Evolutionary conservation across 2,888 invertebrate genomes (phyloP), one percentile per base, ranked within the genome.

Genomic region (Dasypogon diadema): DNA sequence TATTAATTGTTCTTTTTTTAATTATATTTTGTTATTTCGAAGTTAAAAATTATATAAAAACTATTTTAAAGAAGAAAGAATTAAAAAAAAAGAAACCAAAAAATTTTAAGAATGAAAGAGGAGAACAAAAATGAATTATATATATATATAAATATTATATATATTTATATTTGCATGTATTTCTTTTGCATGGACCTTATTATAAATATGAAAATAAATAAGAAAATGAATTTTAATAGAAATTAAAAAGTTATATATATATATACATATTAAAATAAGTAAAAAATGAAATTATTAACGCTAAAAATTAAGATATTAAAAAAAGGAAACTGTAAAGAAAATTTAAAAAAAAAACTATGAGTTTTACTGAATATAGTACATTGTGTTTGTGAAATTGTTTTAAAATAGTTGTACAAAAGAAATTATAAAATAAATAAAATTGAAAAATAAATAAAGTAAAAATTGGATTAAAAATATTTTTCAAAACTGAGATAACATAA

Each of bases 141-240:
- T 37, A 63, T n/a, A 21, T 8, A 63, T 21, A 42, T 63, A 16
- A 30, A 10, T 30, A 30, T 6, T 30, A 65, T 46, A 65, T 46
- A 65, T 46, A 65, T 46, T 46, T 46, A 65, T 65, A 65, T 65
- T 46, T 46, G 46, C 65, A 65, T 65, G 46, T 46, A 65, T 65
- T 65, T 65, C 65, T 65, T 65, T 63, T 63, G 63, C 63, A 63
- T 63, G 30, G 63, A 63, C 42, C 65, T 65, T 65, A 65, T 42
- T 63, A 65, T 12, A 46, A 46, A 63, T 46, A 63, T 63, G 21
- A 65, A 22, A 37, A 37, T 63, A 63, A 65, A 46, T 46, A 65
- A 22, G 18, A 37, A 37, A 65, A 42, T 46, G 65, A 65, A 46
- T 65, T 65, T 65, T 46, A 65, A n/a, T 46, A 46, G 46, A 65